Evolutionary conservation across 1,140 invertebrate species (phyloP), one percentile per base, ranked within the genome.

Genomic region (Drosophila lowei): DNA sequence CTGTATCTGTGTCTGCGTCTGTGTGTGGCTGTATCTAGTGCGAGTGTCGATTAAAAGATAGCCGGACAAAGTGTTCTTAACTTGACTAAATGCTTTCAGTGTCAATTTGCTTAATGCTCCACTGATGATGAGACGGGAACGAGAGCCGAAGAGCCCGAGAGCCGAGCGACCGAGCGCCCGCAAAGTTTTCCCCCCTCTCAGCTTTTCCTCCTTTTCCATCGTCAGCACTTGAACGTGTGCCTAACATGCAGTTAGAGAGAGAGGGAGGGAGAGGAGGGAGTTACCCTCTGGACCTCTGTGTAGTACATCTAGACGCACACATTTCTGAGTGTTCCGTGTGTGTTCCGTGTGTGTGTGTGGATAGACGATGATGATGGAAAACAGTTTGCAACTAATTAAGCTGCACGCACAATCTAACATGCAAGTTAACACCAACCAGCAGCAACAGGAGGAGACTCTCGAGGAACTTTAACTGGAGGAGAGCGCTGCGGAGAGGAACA

Each of bases 301-400:
- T 30, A 2, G 18, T 18, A 18, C 18, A 18, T 18, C 18, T 2
- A 18, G 2, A 28, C 16, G 41, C 16, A 8, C 55, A 30, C 47
- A 15, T 47, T 28, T 18, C 18, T 2, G 18, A 18, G 18, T 59
- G 46, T 62, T 54, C 34, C 42, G n/a, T 46, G 15, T 30, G 25
- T 53, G 5, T 11, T 25, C 8, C 46, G 16, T 49, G 41, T 16
- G 25, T 23, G 18, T 41, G 30, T 46, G 13, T 57, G 23, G 11
- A 38, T 30, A 52, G 38, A 34, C 48, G 65, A 67, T 58, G 73
- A 76, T 85, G 81, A 85, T 85, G 81, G 67, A 88, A 74, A 86
- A 86, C 83, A 88, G 83, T 86, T 86, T 88, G 83, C 83, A 86
- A 86, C 83, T 86, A 86, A 86, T 86, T 86, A 86, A 86, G 83